Percentiles rank a stretch among this genome's conserved stretches.
phyloP scores from a whole-genome alignment of 2,888 invertebrate genomes.

The Metacarcinus magister region DNA sequence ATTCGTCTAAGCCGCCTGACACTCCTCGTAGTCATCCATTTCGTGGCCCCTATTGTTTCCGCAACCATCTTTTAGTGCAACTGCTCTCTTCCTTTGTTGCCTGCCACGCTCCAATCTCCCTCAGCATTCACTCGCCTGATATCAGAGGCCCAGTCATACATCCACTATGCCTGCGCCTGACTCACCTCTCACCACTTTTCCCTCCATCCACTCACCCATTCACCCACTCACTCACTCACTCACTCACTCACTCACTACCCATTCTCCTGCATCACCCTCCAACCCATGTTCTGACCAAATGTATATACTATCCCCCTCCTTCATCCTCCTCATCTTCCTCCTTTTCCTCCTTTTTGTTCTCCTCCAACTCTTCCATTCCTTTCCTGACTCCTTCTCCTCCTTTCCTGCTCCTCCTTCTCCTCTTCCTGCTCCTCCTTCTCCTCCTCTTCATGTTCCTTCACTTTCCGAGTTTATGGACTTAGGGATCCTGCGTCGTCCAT shows the following conservation, averaged over 20 bases:
- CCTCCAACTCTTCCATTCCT: too few relatives aligned
- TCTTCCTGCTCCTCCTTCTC: neutral
- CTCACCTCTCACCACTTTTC: neutral
- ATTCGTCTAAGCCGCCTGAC: slow-evolving; percentile 36
- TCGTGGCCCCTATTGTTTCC: slow-evolving; percentile 34
- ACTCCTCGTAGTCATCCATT: slow-evolving; percentile 19
- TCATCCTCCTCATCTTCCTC: neutral
- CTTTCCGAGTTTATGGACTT: slow-evolving; percentile 1
- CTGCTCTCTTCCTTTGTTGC: slow-evolving; percentile 37
- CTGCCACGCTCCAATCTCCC: slow-evolving; percentile 35
- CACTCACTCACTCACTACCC: neutral
- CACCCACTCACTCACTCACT: neutral
- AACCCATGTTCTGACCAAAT: neutral
- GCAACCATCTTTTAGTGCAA: slow-evolving; percentile 49
- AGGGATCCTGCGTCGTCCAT: neutral
- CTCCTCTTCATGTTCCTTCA: neutral
- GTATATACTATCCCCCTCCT: neutral
- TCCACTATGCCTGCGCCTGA: neutral
- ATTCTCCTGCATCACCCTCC: neutral
- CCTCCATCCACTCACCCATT: too few relatives aligned
- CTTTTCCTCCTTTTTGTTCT: neutral
- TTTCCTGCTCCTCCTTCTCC: neutral
- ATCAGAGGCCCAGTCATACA: neutral
- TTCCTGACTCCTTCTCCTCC: neutral
- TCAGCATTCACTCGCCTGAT: neutral